These are phyloP conservation scores for Leptopterna dolabrata DNA, from an alignment of 2,888 invertebrate species.

Conservation along the genomic window DNA sequence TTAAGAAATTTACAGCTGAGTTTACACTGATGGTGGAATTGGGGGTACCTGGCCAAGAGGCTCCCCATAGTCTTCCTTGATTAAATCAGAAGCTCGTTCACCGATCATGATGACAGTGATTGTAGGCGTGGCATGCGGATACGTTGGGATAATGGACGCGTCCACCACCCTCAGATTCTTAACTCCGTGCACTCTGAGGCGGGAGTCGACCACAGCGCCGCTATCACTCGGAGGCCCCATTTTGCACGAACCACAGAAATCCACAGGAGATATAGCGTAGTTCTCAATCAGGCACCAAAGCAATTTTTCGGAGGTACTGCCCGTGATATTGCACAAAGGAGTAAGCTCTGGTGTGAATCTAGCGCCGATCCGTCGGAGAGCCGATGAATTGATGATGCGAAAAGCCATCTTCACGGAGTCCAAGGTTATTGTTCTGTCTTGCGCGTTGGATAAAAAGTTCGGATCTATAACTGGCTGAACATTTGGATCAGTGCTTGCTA, in stretches of 20 bases:
- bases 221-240: slow-evolving; percentile 77
- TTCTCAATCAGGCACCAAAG: slow-evolving; percentile 77
- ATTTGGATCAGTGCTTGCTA: slow-evolving; percentile 74
- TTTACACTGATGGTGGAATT: not conserved
- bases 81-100: slow-evolving; percentile 77
- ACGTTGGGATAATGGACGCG: slow-evolving; percentile 75
- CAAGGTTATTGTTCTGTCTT: slow-evolving; percentile 74
- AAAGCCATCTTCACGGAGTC: slow-evolving; percentile 72
- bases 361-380: slow-evolving; percentile 73
- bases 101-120: slow-evolving; percentile 79
- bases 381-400: slow-evolving; percentile 71
- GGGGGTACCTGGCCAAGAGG: not conserved
- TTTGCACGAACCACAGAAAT: slow-evolving; percentile 77
- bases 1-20: too few species aligned
- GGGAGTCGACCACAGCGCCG: slow-evolving; percentile 74
- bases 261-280: slow-evolving; percentile 74
- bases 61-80: slow-evolving; percentile 69
- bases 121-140: slow-evolving; percentile 70
- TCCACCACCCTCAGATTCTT: slow-evolving; percentile 74
- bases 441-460: slow-evolving; percentile 74
- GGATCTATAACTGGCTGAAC: slow-evolving; percentile 75
- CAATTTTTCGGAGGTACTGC: slow-evolving; percentile 69
- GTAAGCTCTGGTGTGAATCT: not conserved
- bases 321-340: slow-evolving; percentile 71
- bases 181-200: slow-evolving; percentile 71